Conservation (phyloP, 2,888 invertebrate species). For the Pristionchus fissidentatus region DNA sequence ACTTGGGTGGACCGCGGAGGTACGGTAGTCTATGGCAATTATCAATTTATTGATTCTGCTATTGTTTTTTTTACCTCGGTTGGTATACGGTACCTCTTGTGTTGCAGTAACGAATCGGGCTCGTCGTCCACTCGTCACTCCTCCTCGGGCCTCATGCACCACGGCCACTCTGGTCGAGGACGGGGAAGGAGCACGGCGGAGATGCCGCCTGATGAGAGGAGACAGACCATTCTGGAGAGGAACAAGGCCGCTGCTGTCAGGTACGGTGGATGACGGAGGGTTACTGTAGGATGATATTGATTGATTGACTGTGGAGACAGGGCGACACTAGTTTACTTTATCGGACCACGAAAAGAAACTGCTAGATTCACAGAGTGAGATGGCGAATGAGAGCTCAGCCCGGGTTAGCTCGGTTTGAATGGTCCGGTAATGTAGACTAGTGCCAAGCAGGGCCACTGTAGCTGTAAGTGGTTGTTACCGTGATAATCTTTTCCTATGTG, state of each 20-base stretch:
- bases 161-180: slow-evolving; percentile 56
- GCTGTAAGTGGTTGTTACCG: background rate
- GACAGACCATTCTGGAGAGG: slow-evolving; percentile 70
- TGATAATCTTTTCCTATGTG: background rate
- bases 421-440: background rate
- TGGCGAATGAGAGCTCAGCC: background rate
- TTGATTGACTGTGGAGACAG: background rate
- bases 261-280: slow-evolving; percentile 52
- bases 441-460: background rate
- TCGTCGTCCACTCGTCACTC: slow-evolving; percentile 48
- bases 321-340: background rate
- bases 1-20: slow-evolving; percentile 43
- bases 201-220: slow-evolving; percentile 72
- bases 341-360: too few species aligned
- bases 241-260: slow-evolving; percentile 75
- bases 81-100: too few species aligned
- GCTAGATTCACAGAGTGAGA: background rate
- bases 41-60: background rate
- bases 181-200: slow-evolving; percentile 67
- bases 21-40: background rate
- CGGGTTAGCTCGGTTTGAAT: background rate
- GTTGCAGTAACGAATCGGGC: slow-evolving; percentile 49
- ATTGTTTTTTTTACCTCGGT: too few species aligned
- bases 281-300: slow-evolving; percentile 40
- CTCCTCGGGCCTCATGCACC: slow-evolving; percentile 11